Evolutionary conservation across 2,113 vertebrate species (phyloP).

Genomic region (Apus apus): DNA sequence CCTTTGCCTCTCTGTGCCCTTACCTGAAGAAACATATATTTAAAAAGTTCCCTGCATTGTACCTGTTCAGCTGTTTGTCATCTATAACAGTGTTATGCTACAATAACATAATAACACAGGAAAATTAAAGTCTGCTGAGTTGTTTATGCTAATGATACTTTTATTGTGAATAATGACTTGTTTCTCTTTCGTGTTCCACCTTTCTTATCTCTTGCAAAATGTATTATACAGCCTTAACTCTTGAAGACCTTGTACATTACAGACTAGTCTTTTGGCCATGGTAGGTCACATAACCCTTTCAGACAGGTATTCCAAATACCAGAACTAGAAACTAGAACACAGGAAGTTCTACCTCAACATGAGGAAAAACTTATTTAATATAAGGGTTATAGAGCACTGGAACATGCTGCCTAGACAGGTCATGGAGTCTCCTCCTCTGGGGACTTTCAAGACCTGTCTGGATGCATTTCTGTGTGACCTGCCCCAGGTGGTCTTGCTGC

Average conservation of each 20-base stretch:
- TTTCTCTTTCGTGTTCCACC: not conserved
- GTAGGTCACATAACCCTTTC: not conserved
- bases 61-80: not conserved
- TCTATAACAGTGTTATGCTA: not conserved
- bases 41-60: not conserved
- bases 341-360: no score
- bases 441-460: no score
- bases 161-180: not conserved
- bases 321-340: no score
- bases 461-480: no score
- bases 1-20: not conserved
- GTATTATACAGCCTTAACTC: not conserved
- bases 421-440: no score
- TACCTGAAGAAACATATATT: not conserved
- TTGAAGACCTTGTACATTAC: not conserved
- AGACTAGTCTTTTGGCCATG: not conserved
- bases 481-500: no score
- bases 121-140: not conserved
- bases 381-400: no score
- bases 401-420: no score
- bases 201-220: slow-evolving; percentile 1
- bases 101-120: not conserved
- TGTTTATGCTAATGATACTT: not conserved
- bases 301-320: not conserved
- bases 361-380: no score